Base-by-base conservation (phyloP, 2,888 invertebrate species). In the Pimpla rufipes region DNA sequence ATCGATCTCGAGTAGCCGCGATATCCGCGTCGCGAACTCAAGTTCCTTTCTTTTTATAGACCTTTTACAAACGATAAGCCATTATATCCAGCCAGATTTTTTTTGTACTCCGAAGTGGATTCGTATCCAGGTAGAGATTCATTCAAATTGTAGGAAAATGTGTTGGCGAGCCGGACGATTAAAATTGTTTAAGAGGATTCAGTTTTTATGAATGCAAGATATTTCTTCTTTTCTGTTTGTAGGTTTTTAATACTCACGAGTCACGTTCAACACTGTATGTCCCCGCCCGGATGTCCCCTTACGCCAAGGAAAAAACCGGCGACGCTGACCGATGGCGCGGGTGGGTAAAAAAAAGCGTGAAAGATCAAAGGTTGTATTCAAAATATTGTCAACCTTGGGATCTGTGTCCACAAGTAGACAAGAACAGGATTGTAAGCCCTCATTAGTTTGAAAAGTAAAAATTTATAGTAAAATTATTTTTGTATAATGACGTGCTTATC, bases 11-110 rank as follows among this genome's bases (percentile, higher is more conserved):
- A 52, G 21, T 21, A 21, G 52, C 21, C 52, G 52, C 8, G 52
- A 52, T 21, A 52, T 52, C 59, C 3, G 57, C 13, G 59, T 37
- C 37, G 59, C 8, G 37, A 59, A 59, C 37, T 59, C 16, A 59
- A 4, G n/a, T 37, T 2, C 10, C 13, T n/a, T n/a, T 59, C 37
- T 37, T 35, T 59, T n/a, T 59, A 59, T 37, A 59, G 7, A 16
- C 13, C 1, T n/a, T 37, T 37, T 16, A 35, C 59, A 35, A 37
- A 6, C 29, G 59, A 59, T 59, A 59, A 59, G 16, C 37, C 59
- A 35, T 16, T 1, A 16, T n/a, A 35, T 6, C 6, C 59, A 35
- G 35, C 35, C 59, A 37, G 16, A 59, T 37, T 35, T 13, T 35
- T 40, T 62, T 16, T 11, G 7, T 62, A 37, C 18, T 18, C 4